Percentiles rank a stretch among this genome's conserved stretches.
Conservation (phyloP, 2,888 invertebrate genomes). For the Adelphocoris suturalis region DNA sequence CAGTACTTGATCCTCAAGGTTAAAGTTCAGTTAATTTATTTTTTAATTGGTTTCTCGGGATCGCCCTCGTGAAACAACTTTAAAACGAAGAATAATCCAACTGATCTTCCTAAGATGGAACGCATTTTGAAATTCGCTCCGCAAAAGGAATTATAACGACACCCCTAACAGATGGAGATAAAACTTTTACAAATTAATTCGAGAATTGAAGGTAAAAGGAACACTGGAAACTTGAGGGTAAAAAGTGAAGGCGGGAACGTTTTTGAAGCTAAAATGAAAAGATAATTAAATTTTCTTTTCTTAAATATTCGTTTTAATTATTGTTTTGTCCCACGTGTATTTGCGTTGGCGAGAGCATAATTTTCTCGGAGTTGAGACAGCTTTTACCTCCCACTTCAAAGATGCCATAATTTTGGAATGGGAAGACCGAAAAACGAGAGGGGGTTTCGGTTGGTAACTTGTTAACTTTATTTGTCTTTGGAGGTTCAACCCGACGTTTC, state of each 20-base stretch:
- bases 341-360: conserved; percentile 25
- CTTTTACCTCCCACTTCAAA: conserved; percentile 22
- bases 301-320: conserved; percentile 56
- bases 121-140: background rate
- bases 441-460: conserved; percentile 40
- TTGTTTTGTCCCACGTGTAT: conserved; percentile 51
- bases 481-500: conserved; percentile 16
- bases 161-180: background rate
- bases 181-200: conserved; percentile 56
- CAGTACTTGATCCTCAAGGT: background rate
- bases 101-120: conserved; percentile 11
- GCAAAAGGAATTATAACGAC: conserved; percentile 5
- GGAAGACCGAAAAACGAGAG: background rate
- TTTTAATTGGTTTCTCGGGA: background rate
- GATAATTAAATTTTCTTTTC: conserved; percentile 57
- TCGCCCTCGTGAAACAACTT: conserved; percentile 11
- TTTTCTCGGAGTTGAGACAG: conserved; percentile 37
- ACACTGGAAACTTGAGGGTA: background rate
- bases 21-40: conserved; percentile 3
- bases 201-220: conserved; percentile 1
- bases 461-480: conserved; percentile 61
- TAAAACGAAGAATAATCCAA: conserved; percentile 21
- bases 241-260: background rate
- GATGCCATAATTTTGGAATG: conserved; percentile 16
- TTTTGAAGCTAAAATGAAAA: conserved; percentile 47